A percentile compares a stretch with the other conserved stretches of the same genome.
These are phyloP conservation scores for Mya arenaria DNA, from an alignment of 1,140 invertebrate genomes.

Conservation along the genomic window DNA sequence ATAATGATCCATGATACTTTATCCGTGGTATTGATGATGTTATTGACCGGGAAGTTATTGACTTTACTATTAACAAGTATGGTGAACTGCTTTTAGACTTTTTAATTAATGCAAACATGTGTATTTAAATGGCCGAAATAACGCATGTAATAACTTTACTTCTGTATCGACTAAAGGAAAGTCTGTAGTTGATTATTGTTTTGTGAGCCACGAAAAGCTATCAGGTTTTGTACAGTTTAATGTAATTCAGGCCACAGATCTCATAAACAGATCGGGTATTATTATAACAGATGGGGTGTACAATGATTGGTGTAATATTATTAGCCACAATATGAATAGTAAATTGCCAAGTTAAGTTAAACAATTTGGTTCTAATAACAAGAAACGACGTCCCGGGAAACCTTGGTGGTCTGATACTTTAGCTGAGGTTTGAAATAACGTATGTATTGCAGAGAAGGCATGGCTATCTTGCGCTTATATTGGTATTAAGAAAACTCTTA, in stretches of 20 bases:
- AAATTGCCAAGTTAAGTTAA: slow-evolving; percentile 9
- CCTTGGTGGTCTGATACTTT: slow-evolving; percentile 42
- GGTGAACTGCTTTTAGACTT: slow-evolving; percentile 56
- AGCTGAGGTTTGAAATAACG: slow-evolving; percentile 26
- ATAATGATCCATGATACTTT: slow-evolving; percentile 44
- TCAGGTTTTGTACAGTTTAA: background rate
- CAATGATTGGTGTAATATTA: slow-evolving; percentile 18
- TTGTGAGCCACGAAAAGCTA: slow-evolving; percentile 28
- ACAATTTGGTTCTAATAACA: slow-evolving; percentile 12
- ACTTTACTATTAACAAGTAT: slow-evolving; percentile 39
- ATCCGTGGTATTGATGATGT: slow-evolving; percentile 56
- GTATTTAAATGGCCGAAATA: slow-evolving; percentile 52
- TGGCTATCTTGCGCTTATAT: slow-evolving; percentile 4
- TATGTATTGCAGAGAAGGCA: slow-evolving; percentile 8
- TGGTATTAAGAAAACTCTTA: background rate
- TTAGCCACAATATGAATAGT: slow-evolving; percentile 5
- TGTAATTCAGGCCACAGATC: slow-evolving; percentile 20
- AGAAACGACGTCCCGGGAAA: slow-evolving; percentile 23
- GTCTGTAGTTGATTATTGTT: slow-evolving; percentile 58
- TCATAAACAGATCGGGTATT: background rate
- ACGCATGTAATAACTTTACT: slow-evolving; percentile 45
- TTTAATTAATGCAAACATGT: slow-evolving; percentile 51
- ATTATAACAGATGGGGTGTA: slow-evolving; percentile 10
- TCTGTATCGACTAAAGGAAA: slow-evolving; percentile 39
- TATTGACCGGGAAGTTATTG: slow-evolving; percentile 25